Base-by-base conservation (phyloP, 1,140 invertebrate genomes). In the Anoplophora glabripennis region DNA sequence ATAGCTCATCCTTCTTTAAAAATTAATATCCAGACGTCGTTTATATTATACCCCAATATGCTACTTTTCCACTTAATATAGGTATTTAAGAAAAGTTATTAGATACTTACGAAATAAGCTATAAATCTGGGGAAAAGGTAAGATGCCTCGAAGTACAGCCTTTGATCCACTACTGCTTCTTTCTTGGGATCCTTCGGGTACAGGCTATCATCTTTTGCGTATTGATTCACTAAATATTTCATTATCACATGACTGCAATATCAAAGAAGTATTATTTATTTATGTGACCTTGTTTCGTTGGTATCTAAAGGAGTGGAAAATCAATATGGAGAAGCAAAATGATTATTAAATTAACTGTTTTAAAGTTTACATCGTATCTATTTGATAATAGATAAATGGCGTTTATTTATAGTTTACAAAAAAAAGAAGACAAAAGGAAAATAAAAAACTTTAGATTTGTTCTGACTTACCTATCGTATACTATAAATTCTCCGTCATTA, bases 211-310 rank as follows among this genome's bases (percentile, higher is more conserved):
- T 78, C 73, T 58, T 78, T 76, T 11, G 65, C 78, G 58, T 83
- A 82, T 70, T 78, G 75, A 46, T 76, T 73, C 3, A 72, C 76
- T 53, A 82, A 64, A 66, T 82, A 82, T 57, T 77, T 72, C 52
- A 77, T 66, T 42, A 82, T 80, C 0, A 77, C 78, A 5, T 69
- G 66, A 54, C 75, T 77, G 21, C 17, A 54, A 54, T 34, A 28
- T 14, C 7, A 38, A 34, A 28, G n/a, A 36, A 37, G 10, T 7
- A 0, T 14, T 8, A 45, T 17, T 9, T 56, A 44, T 8, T 14
- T 12, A 59, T 55, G 11, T 12, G n/a, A 10, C 17, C 11, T 5
- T 46, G 11, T 15, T 46, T 3, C 4, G 17, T 15, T 46, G 11
- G 0, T 46, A 46, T 11, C 11, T 15, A 46, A 15, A 46, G 18